Conservation (phyloP, 2,113 vertebrate genomes). For the Maccullochella peelii region DNA sequence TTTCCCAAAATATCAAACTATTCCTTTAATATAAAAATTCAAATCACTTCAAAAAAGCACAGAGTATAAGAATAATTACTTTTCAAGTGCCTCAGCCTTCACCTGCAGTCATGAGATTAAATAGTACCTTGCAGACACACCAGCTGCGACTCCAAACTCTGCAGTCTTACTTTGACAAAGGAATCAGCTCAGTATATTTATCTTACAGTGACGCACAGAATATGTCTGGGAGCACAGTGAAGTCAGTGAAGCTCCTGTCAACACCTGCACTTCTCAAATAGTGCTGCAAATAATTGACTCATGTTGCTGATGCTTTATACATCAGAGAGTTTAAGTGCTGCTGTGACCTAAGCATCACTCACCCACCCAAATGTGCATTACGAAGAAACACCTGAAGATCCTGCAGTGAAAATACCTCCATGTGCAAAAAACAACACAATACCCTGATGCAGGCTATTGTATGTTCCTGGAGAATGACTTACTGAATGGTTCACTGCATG, state of each 20-base stretch:
- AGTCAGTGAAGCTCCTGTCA: conserved; percentile 46
- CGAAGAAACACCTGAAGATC: conserved; percentile 36
- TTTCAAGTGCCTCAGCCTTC: conserved; percentile 3
- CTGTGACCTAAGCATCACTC: conserved; percentile 55
- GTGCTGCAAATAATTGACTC: conserved; percentile 65
- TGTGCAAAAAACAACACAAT: conserved; percentile 17
- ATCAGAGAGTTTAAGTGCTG: conserved; percentile 59
- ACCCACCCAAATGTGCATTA: conserved; percentile 5
- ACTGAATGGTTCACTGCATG: not conserved
- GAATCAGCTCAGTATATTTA: conserved; percentile 37
- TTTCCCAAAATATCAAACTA: not conserved
- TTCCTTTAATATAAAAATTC: not conserved
- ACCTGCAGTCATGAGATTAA: conserved; percentile 19
- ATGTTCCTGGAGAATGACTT: conserved; percentile 23
- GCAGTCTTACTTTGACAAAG: conserved; percentile 35
- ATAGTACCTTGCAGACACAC: not conserved
- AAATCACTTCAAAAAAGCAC: not conserved
- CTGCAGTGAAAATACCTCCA: conserved; percentile 22
- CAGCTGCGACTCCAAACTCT: conserved; percentile 10
- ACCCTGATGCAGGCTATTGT: not conserved
- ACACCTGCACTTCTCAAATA: conserved; percentile 47
- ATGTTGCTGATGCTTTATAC: conserved; percentile 50
- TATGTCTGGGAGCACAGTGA: conserved; percentile 31
- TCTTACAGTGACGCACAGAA: conserved; percentile 21
- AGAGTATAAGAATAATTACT: not conserved